Percentiles rank a stretch among this genome's conserved stretches.
phyloP scores from a whole-genome alignment of 1,140 invertebrate genomes.

The Drosophila bocqueti region DNA sequence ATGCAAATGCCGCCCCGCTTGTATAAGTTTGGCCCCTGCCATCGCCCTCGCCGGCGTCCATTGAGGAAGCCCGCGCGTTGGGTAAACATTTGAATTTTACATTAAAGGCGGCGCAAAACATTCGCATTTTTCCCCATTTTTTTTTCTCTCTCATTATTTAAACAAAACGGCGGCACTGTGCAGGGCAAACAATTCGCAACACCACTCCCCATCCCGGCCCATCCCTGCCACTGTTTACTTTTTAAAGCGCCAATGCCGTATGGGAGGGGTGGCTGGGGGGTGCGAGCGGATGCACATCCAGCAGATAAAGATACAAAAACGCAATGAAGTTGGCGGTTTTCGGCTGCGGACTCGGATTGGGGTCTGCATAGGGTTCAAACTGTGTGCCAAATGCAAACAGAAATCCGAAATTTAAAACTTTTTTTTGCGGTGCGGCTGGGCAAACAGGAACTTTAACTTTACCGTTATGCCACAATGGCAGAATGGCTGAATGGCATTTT shows the following conservation, averaged over 20 bases:
- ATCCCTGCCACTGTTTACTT: conserved; percentile 56
- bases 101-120: conserved; percentile 77
- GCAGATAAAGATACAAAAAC: conserved; percentile 75
- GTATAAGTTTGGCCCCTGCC: conserved; percentile 57
- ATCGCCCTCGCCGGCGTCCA: conserved; percentile 3
- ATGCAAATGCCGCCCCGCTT: conserved; percentile 73
- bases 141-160: conserved; percentile 66
- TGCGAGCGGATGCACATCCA: conserved; percentile 31
- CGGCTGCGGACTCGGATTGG: conserved; percentile 22
- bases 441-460: conserved; percentile 68
- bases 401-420: conserved; percentile 75
- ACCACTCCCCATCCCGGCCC: conserved; percentile 10
- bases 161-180: conserved; percentile 80
- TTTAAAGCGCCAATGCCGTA: conserved; percentile 79
- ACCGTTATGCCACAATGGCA: conserved; percentile 48
- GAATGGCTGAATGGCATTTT: conserved; percentile 38
- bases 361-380: conserved; percentile 67
- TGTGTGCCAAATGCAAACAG: conserved; percentile 78
- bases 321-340: conserved; percentile 68
- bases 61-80: conserved; percentile 71
- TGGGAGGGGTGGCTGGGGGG: neutral
- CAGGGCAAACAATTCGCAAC: conserved; percentile 69
- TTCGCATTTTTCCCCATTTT: conserved; percentile 67
- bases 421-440: conserved; percentile 49
- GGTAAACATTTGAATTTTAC: conserved; percentile 84